Evolutionary conservation across 2,888 invertebrate species (phyloP), one percentile per base, ranked within the genome.

Genomic region (Yponomeuta malinellus): DNA sequence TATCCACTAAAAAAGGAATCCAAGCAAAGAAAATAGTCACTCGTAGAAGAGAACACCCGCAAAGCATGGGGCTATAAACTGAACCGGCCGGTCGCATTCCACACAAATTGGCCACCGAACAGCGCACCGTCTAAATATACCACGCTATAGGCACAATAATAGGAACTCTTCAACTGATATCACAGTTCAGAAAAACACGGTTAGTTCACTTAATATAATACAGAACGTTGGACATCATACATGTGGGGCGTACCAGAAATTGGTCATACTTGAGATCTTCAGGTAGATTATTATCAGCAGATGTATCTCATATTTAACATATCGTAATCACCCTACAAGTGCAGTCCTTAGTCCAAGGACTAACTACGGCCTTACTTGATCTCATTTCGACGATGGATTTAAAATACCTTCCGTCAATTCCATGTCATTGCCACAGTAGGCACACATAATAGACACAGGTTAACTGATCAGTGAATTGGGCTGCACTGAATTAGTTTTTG

Each of bases 41-140:
- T 59, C 52, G 52, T 59, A 5, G 52, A 59, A 59, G 52, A 59
- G 52, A 59, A 59, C 52, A 59, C 52, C 52, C 3, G 12, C 52
- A 15, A 59, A 15, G 52, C 52, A 59, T 59, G 52, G 52, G 15
- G 52, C 52, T 59, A 43, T 68, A 33, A 31, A 15, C 68, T 8
- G 43, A 43, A 43, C 48, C 68, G 48, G 68, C 68, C 68, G 68
- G 52, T 59, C 65, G 31, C 68, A 68, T 68, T 68, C 68, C 68
- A 48, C 68, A 23, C 12, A 43, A 37, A 68, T 68, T 68, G 68
- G 68, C 68, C 48, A 68, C 10, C 68, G 43, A 68, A 68, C 68
- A 68, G 48, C 23, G 43, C 33, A 29, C 31, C 29, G n/a, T 43
- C n/a, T 68, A 68, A 68, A 68, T 68, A 68, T 68, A 68, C 2